A percentile compares a stretch with the other conserved stretches of the same genome.
These are phyloP conservation scores for Drosophila serrata DNA, from an alignment of 1,140 invertebrate genomes.

Conservation along the genomic window DNA sequence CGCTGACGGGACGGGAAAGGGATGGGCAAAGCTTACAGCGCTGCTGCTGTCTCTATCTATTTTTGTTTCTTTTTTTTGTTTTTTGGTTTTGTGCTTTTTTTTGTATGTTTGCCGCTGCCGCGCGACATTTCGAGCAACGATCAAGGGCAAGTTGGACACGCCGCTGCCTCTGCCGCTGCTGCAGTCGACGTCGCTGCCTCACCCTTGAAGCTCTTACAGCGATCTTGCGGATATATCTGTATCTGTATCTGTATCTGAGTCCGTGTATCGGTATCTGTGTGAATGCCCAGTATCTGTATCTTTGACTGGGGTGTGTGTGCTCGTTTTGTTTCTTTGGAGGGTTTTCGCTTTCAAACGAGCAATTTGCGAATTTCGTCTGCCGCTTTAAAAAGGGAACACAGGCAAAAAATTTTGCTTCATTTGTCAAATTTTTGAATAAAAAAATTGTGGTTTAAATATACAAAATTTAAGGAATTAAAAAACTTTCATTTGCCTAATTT, in stretches of 20 bases:
- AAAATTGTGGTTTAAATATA: too few species aligned
- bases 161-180: constrained; percentile 10
- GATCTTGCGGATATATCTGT: constrained; percentile 52
- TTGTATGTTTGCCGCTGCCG: constrained; percentile 28
- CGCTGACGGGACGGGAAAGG: constrained; percentile 39
- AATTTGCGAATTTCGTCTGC: constrained; percentile 80
- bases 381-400: constrained; percentile 49
- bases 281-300: constrained; percentile 28
- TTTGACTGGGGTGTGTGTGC: constrained; percentile 45
- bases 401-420: neutral
- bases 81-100: constrained; percentile 1
- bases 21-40: constrained; percentile 73
- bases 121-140: constrained; percentile 72
- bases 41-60: constrained; percentile 35
- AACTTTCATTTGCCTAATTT: too few species aligned
- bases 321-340: constrained; percentile 56
- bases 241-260: constrained; percentile 37
- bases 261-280: constrained; percentile 46
- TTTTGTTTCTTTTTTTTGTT: neutral
- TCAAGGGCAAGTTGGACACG: constrained; percentile 83
- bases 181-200: constrained; percentile 50
- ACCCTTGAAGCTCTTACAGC: constrained; percentile 80
- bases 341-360: constrained; percentile 82
- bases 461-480: too few species aligned
- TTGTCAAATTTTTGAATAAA: neutral